Conservation (phyloP, 2,113 vertebrate genomes). For the Glaucidium brasilianum region DNA sequence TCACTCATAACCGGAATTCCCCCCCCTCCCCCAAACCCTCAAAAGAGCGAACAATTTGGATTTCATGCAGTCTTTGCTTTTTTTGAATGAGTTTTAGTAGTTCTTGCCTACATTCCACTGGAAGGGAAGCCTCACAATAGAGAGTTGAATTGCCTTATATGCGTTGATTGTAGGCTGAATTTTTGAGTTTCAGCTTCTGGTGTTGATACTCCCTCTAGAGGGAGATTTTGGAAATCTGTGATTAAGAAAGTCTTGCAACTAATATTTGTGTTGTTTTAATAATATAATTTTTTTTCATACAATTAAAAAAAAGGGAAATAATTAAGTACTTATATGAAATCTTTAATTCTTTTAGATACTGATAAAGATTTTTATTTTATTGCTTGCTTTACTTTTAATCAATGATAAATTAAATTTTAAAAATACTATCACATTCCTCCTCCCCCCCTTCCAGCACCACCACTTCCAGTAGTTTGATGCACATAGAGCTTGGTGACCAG, state of each 20-base stretch:
- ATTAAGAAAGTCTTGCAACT: background rate
- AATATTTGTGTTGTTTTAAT: background rate
- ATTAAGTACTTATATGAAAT: background rate
- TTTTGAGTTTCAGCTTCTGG: background rate
- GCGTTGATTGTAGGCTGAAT: background rate
- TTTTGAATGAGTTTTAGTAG: background rate
- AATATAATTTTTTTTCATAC: background rate
- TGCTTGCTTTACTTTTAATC: background rate
- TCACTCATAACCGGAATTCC: background rate
- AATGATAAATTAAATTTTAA: background rate
- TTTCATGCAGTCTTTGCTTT: background rate
- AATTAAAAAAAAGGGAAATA: background rate
- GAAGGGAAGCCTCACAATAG: background rate
- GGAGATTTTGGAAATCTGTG: background rate
- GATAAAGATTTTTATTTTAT: background rate
- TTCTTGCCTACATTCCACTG: background rate
- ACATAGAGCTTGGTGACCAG: background rate
- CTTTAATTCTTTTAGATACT: background rate
- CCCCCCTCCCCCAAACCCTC: too few species aligned
- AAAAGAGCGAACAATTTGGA: background rate
- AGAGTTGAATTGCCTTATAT: background rate
- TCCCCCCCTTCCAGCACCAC: background rate
- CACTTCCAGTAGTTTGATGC: background rate
- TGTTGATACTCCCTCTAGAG: slow-evolving; percentile 51
- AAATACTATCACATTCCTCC: background rate